Evolutionary conservation across 2,113 vertebrate species (phyloP).

Genomic region (Motacilla alba): DNA sequence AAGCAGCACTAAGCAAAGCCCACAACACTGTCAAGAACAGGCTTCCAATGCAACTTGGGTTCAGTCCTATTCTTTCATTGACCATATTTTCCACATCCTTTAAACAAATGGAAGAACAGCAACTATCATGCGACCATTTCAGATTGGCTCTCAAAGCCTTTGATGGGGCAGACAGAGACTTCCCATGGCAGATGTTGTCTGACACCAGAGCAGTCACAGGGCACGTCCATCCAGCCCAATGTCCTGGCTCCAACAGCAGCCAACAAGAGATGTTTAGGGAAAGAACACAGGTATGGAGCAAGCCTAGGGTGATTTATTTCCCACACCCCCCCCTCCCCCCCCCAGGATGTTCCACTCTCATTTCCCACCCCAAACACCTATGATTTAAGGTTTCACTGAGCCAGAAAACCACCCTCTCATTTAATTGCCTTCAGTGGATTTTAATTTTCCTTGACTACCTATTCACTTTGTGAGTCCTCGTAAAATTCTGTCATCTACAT

Average conservation of each 20-base stretch:
- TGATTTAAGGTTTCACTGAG: neutral
- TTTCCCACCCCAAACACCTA: neutral
- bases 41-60: neutral
- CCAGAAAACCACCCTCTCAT: neutral
- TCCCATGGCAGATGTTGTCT: neutral
- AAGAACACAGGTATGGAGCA: neutral
- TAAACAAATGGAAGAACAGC: neutral
- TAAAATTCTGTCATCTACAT: neutral
- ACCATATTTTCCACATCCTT: neutral
- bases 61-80: neutral
- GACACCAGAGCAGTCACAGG: neutral
- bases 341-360: neutral
- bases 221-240: neutral
- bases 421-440: neutral
- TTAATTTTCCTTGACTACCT: neutral
- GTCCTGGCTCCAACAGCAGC: neutral
- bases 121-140: neutral
- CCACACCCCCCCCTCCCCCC: rapidly evolving
- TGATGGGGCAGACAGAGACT: neutral
- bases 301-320: neutral
- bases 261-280: neutral
- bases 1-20: neutral
- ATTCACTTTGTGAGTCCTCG: neutral
- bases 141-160: neutral
- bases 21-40: neutral